Base-by-base conservation (phyloP, 2,888 invertebrate genomes). In the Platycheirus rosarum region DNA sequence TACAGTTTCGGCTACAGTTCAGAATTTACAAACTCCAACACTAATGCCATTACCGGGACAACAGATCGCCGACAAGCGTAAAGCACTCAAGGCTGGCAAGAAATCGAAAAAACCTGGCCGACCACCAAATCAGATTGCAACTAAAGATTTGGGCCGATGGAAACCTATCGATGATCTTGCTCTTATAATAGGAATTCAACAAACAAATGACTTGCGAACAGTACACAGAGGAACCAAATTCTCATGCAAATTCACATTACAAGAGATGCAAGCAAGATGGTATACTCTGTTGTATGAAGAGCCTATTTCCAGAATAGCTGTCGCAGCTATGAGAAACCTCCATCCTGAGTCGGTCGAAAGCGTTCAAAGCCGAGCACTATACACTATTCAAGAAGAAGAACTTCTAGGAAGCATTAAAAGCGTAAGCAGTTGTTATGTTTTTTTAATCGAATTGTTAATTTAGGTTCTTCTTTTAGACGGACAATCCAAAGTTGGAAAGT, bases 131-230 rank as follows among this genome's bases (percentile, higher is more conserved):
- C 89, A 89, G 63, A 90, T 95, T 85, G 93, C 95, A 4, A 95
- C 95, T 1, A 95, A 96, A 91, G 96, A 96, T 91, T 91, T 97
- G 49, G 98, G 98, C 0, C 93, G 97, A 66, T 99, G 99, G 99
- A 98, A 98, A 88, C 98, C 98, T 1, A 95, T 96, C 18, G 99
- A 99, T 92, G 99, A 99, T 92, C 91, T 99, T 26, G 96, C 97
- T 0, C 92, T 99, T 0, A 97, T 99, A 80, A 94, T 97, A 84
- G 98, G 97, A 76, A 97, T 98, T 2, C 96, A 97, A 87, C 98
- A 97, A 92, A 95, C 95, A 9, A 96, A 95, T 90, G 96, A 96
- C 87, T 90, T 96, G 71, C 92, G 94, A 44, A 94, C 94, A 88
- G 95, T 99, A 0, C 97, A 98, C 89, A 93, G 97, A 84, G 97